Evolutionary conservation across 2,888 invertebrate genomes (phyloP), one percentile per base, ranked within the genome.

Genomic region (Dione juno): DNA sequence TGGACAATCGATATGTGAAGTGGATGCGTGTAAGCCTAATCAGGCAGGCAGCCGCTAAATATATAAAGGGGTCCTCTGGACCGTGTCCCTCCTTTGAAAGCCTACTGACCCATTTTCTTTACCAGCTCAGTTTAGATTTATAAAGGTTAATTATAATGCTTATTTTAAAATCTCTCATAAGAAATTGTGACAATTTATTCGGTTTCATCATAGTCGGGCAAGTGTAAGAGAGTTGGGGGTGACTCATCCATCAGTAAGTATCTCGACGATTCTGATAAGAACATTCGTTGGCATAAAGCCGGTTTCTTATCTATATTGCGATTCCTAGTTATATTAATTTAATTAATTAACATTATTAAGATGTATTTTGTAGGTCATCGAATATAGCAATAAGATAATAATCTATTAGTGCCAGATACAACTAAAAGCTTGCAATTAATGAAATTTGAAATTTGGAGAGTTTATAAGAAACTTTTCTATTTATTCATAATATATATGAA

Each of bases 1-100:
- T 87, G 80, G 74, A 78, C 80, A 89, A 91, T 91, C 90, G 83
- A 91, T 91, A 90, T 80, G 78, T 79, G 80, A 77, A 79, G 82
- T 82, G 83, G 79, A 79, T 84, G 83, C 81, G 85, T 86, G 80
- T 81, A 73, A 73, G 82, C 79, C 78, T 87, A 90, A 88, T 89
- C 90, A 86, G 82, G 83, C 89, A 83, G 74, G 75, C 71, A 71
- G 66, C 66, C 68, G 73, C 66, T 78, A 75, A 74, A 77, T 77
- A 78, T 77, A 77, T 77, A 74, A 67, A 71, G 58, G 61, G 72
- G 72, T 69, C 72, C 75, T 71, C 66, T 76, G 69, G 67, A 76
- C 74, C 74, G 75, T 74, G 74, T 70, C 58, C 70, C 67, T 70
- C 67, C 73, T 74, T 74, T 71, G 63, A 69, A 76, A 67, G 74